A percentile compares a stretch with the other conserved stretches of the same genome.
Conservation (phyloP, 2,888 invertebrate species). For the Caenorhabditis virilis region DNA sequence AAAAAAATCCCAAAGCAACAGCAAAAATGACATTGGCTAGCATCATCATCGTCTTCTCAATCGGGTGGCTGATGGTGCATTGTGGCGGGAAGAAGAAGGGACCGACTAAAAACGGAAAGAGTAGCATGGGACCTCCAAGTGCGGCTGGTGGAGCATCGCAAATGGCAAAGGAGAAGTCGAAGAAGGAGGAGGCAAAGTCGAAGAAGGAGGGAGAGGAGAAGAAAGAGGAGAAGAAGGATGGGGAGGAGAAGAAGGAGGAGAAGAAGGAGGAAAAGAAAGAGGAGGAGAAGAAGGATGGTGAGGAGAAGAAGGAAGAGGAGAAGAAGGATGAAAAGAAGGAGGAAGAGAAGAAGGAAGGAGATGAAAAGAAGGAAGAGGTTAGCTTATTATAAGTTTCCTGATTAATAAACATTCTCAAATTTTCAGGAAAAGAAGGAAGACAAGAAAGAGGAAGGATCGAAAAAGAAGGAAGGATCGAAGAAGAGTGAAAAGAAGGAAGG, state of each 20-base stretch:
- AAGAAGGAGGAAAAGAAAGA: neutral
- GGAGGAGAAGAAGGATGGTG: neutral
- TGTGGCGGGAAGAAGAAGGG: too few species aligned
- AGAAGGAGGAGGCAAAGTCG: neutral
- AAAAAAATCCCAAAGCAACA: too few species aligned
- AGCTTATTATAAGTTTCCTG: too few species aligned
- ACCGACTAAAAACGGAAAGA: too few species aligned
- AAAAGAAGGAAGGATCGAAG: neutral
- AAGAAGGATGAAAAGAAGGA: neutral
- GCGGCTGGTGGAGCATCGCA: too few species aligned
- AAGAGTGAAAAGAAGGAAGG: neutral
- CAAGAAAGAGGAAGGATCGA: neutral
- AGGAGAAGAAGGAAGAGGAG: neutral
- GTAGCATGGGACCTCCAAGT: too few species aligned
- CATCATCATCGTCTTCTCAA: too few species aligned
- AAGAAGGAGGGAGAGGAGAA: neutral
- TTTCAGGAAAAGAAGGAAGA: neutral
- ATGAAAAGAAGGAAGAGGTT: neutral
- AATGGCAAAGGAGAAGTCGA: neutral
- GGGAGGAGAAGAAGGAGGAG: neutral
- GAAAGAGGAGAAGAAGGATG: neutral
- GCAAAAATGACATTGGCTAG: too few species aligned
- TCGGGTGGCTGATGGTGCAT: too few species aligned
- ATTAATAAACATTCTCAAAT: neutral
- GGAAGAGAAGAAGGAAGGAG: neutral